These are phyloP conservation scores for Phrynosoma platyrhinos DNA, from an alignment of 2,113 vertebrate genomes.

Conservation along the genomic window DNA sequence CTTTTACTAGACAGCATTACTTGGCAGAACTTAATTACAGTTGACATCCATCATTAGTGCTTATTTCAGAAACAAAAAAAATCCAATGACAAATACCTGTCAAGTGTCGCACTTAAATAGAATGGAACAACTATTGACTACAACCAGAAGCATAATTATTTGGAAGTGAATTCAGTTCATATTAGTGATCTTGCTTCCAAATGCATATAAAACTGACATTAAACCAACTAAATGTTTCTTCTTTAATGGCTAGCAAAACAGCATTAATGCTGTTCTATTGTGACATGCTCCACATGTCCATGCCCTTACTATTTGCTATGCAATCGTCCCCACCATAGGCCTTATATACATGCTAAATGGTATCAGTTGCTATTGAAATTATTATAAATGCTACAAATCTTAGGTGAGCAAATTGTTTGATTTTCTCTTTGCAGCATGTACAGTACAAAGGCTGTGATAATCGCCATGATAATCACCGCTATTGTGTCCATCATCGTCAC, in stretches of 20 bases:
- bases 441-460: slow-evolving; percentile 85
- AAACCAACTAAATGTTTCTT: background rate
- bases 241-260: background rate
- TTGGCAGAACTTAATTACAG: background rate
- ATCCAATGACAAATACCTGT: background rate
- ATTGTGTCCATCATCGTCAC: slow-evolving; percentile 89
- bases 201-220: background rate
- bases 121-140: background rate
- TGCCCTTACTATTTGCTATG: background rate
- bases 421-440: slow-evolving; percentile 77
- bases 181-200: background rate
- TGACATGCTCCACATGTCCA: background rate
- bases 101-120: background rate
- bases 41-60: background rate
- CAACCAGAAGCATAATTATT: background rate
- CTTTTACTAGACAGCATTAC: background rate
- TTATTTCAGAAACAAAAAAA: background rate
- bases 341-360: background rate
- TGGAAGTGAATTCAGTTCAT: background rate
- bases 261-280: background rate
- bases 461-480: slow-evolving; percentile 89
- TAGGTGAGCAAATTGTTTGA: background rate
- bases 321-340: background rate
- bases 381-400: background rate
- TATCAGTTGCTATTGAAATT: background rate